Conservation (phyloP, 2,113 vertebrate genomes). For the Callorhinus ursinus region DNA sequence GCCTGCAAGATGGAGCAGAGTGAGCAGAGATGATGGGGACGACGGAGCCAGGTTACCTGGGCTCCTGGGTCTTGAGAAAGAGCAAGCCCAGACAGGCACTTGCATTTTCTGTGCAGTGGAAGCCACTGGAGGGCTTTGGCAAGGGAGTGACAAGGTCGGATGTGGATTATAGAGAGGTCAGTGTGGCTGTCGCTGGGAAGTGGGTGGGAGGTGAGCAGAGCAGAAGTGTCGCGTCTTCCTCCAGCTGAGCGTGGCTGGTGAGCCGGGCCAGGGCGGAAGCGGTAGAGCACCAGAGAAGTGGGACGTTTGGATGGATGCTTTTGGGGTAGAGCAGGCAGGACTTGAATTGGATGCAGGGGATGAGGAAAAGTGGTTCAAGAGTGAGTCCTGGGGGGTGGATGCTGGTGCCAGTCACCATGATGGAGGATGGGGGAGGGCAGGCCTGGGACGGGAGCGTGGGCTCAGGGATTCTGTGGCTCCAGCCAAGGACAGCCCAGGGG, state of each 20-base stretch:
- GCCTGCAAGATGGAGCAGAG: not conserved
- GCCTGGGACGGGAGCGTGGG: not conserved
- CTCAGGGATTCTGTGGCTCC: not conserved
- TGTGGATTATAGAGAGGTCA: not conserved
- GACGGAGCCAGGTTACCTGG: not conserved
- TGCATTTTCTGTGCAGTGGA: not conserved
- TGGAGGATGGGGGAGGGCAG: not conserved
- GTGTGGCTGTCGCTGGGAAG: not conserved
- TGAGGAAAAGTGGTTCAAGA: not conserved
- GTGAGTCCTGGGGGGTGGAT: too few relatives aligned
- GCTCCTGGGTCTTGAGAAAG: not conserved
- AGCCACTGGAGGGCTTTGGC: not conserved
- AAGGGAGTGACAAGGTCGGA: not conserved
- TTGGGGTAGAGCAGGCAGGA: too few relatives aligned
- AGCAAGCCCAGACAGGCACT: too few relatives aligned
- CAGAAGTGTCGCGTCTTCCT: accelerated
- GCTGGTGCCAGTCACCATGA: not conserved
- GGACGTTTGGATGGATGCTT: not conserved
- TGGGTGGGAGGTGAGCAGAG: not conserved
- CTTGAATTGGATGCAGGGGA: not conserved
- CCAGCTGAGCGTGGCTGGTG: not conserved
- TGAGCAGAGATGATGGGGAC: accelerated
- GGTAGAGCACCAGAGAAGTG: not conserved
- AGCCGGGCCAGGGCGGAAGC: not conserved
- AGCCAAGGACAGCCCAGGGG: not conserved